A percentile compares a stretch with the other conserved stretches of the same genome.
These are phyloP conservation scores for Hippocampus abdominalis DNA, from an alignment of 2,113 vertebrate genomes.

Conservation along the genomic window DNA sequence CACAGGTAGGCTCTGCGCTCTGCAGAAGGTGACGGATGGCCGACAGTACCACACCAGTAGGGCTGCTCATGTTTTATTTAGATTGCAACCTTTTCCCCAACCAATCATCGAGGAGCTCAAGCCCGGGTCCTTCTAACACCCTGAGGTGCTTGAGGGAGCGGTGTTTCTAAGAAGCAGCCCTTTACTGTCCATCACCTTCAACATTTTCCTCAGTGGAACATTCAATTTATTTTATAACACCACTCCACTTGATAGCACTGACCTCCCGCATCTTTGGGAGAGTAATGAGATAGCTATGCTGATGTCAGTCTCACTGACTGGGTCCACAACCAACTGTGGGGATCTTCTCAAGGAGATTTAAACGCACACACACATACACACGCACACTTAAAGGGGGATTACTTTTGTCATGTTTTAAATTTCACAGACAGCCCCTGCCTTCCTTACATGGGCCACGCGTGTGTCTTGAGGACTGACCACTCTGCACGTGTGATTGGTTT, in stretches of 20 bases:
- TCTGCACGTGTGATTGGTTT: constrained; percentile 45
- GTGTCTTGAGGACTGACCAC: constrained; percentile 25
- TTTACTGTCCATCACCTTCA: constrained; percentile 70
- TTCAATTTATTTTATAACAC: constrained; percentile 73
- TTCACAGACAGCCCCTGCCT: constrained; percentile 35
- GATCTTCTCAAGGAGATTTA: constrained; percentile 41
- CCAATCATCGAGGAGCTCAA: constrained; percentile 48
- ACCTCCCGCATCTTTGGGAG: constrained; percentile 56
- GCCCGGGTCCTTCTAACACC: constrained; percentile 39
- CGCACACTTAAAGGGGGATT: constrained; percentile 37
- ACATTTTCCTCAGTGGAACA: constrained; percentile 65
- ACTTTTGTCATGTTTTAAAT: constrained; percentile 45
- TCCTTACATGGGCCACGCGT: constrained; percentile 1
- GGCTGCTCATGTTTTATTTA: constrained; percentile 76
- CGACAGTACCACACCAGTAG: constrained; percentile 47
- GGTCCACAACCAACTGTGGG: constrained; percentile 38
- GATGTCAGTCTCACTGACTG: constrained; percentile 58
- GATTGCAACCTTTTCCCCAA: constrained; percentile 49
- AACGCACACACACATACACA: constrained; percentile 19
- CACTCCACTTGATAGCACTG: constrained; percentile 70
- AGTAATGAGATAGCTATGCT: constrained; percentile 65
- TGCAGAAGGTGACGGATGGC: constrained; percentile 60
- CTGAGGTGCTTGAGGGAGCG: constrained; percentile 41
- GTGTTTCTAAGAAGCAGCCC: constrained; percentile 40
- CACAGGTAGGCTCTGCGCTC: constrained; percentile 56